Evolutionary conservation across 2,113 vertebrate species (phyloP).

Genomic region (Petrocephalus microphthalmus): DNA sequence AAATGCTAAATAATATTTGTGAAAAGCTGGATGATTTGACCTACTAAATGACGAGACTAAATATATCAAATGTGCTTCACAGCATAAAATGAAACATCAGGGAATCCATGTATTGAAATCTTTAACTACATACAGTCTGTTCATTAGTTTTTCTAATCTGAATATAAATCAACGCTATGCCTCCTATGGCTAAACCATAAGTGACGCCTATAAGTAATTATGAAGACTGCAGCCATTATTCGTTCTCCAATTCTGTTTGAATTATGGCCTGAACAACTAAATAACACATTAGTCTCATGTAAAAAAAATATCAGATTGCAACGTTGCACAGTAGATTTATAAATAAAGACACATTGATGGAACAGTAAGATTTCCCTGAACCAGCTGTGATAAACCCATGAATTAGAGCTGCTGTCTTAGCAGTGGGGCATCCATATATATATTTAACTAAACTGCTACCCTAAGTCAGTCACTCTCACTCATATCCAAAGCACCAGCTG

Average conservation of each 20-base stretch:
- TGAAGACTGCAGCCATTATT: constrained; percentile 14
- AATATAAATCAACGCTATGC: constrained; percentile 20
- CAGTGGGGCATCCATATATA: background rate
- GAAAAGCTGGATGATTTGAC: background rate
- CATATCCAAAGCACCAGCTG: background rate
- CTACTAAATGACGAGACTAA: background rate
- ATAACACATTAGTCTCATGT: background rate
- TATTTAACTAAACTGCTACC: background rate
- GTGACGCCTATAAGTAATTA: background rate
- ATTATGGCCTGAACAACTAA: constrained; percentile 13
- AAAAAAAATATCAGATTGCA: background rate
- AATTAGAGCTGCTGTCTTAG: background rate
- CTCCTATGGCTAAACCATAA: constrained; percentile 23
- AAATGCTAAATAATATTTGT: background rate
- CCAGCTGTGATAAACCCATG: background rate
- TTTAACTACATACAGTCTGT: constrained; percentile 5
- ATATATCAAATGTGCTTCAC: background rate
- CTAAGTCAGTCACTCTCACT: background rate
- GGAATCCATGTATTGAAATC: background rate
- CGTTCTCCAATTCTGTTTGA: constrained; percentile 21
- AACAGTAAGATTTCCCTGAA: background rate
- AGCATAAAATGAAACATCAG: background rate
- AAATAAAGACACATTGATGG: background rate
- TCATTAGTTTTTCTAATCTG: constrained; percentile 23
- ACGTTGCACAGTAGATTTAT: background rate